Base-by-base conservation (phyloP, 2,888 invertebrate genomes). In the Alloplasta piceator region DNA sequence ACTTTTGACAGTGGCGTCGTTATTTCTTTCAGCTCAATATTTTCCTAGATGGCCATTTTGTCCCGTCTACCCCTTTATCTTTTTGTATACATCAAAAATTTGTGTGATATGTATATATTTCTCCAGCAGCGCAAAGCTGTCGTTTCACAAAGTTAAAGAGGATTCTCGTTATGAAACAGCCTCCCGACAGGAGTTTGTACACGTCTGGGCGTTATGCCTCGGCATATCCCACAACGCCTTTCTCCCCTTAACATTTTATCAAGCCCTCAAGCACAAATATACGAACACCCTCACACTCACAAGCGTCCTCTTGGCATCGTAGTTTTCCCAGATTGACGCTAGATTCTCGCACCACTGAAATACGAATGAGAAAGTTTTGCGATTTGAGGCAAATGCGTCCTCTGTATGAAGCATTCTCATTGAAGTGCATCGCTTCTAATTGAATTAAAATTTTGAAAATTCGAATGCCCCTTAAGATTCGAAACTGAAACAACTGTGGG, bases 71-170 rank as follows among this genome's bases (percentile, higher is more conserved):
- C 3, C 26, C 26, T 26, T 26, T 26, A 2, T 26, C 26, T 26
- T 26, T 26, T 26, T 26, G 26, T 3, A 26, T 26, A 26, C 3
- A 26, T 26, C 26, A 26, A 26, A 26, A 26, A 26, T 26, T 26
- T 26, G 26, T 26, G 26, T 1, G 26, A 9, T 14, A 55, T 16
- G 14, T 55, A 55, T 16, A 16, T 52, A 50, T 58, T 74, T 66
- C 46, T n/a, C 66, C 41, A 39, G 56, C 58, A 66, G 66, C 66
- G 56, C 64, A 60, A 66, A 66, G 73, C 77, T 66, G 73, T 66
- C 73, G 68, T 77, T 78, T 66, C 52, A 43, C 64, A 81, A 81
- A 81, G 77, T 81, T 81, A 70, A 73, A 73, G 77, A 77, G 73
- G 68, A 70, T 70, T 73, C 67, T 77, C 56, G 16, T 72, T 58